Conservation (phyloP, 2,888 invertebrate genomes). For the Smittia aterrima region DNA sequence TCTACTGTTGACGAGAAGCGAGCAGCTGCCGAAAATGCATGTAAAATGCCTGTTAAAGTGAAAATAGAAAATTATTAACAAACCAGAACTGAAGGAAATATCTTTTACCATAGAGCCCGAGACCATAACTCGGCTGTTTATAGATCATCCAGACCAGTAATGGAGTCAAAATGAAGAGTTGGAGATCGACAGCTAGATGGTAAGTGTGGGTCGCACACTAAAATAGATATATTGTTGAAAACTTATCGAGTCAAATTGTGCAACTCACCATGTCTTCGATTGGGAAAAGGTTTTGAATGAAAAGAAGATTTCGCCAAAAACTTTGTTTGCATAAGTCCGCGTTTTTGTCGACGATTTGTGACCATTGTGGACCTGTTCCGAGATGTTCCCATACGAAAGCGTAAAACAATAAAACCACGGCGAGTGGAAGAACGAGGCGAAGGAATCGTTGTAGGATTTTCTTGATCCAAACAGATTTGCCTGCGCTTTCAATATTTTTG, state of each 20-base stretch:
- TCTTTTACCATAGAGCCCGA: constrained; percentile 58
- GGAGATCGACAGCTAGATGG: constrained; percentile 72
- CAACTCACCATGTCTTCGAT: constrained; percentile 65
- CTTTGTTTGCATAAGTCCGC: constrained; percentile 64
- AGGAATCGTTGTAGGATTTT: constrained; percentile 61
- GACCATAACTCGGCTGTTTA: constrained; percentile 58
- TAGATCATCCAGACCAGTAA: constrained; percentile 64
- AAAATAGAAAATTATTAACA: too few relatives aligned
- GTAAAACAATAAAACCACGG: constrained; percentile 65
- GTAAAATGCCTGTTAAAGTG: too few relatives aligned
- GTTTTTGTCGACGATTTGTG: constrained; percentile 61
- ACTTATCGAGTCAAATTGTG: not conserved
- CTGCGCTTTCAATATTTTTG: constrained; percentile 56
- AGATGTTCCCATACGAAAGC: constrained; percentile 66
- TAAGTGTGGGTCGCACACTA: constrained; percentile 77
- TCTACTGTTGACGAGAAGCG: constrained; percentile 61
- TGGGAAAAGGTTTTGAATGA: constrained; percentile 67
- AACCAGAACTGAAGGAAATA: too few relatives aligned
- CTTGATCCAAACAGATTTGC: constrained; percentile 59
- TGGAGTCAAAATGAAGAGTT: constrained; percentile 65
- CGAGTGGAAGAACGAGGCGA: constrained; percentile 63
- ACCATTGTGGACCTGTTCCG: constrained; percentile 68
- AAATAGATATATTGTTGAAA: constrained; percentile 44
- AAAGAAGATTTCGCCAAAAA: constrained; percentile 68
- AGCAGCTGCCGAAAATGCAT: constrained; percentile 62